These are phyloP conservation scores for Hystrix cristata DNA, from an alignment of 2,113 vertebrate genomes.

Conservation along the genomic window DNA sequence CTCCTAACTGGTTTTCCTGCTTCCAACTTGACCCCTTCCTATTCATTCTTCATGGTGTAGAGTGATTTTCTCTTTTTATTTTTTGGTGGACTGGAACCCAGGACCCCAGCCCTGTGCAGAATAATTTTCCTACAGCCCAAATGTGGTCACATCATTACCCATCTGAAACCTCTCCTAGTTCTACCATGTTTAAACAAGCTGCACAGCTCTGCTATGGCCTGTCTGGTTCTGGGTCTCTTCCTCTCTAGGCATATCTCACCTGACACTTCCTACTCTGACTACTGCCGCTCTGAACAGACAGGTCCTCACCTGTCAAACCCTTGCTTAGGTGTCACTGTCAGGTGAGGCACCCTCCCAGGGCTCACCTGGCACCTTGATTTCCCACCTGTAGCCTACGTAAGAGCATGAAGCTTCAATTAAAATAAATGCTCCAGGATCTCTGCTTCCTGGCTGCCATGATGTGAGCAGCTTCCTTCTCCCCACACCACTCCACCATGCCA, in stretches of 20 bases:
- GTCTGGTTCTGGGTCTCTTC: not conserved
- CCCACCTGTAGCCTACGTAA: not conserved
- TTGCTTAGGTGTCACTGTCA: not conserved
- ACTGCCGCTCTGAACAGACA: not conserved
- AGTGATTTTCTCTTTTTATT: not conserved
- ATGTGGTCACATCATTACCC: not conserved
- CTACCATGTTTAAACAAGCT: not conserved
- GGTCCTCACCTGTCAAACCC: not conserved
- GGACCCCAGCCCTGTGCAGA: not conserved
- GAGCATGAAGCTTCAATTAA: not conserved
- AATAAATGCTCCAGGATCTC: not conserved
- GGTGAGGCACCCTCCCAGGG: not conserved
- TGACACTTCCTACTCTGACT: not conserved
- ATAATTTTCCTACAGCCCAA: not conserved
- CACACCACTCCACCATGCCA: not conserved
- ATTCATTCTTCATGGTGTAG: not conserved
- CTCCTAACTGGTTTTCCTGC: not conserved
- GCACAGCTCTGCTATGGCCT: not conserved
- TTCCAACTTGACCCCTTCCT: not conserved
- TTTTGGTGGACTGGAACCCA: not conserved
- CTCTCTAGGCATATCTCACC: not conserved
- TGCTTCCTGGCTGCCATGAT: not conserved
- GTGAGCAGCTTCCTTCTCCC: not conserved
- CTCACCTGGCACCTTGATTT: not conserved
- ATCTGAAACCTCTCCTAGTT: not conserved